Conservation (phyloP, 1,140 invertebrate species). For the Bilobella aurantiaca region DNA sequence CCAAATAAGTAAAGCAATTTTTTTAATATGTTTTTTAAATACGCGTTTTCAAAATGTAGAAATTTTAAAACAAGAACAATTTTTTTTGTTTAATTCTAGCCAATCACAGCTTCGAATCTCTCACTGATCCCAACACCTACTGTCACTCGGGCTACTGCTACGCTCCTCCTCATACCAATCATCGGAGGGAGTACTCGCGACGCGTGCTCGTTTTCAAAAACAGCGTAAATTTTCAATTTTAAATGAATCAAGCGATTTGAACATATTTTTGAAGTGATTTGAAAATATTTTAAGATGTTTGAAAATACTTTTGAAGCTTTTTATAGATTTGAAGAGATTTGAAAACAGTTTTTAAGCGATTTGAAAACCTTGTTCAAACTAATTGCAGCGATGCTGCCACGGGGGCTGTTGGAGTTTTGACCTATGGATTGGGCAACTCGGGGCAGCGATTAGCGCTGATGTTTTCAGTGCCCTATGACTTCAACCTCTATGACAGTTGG, state of each 20-base stretch:
- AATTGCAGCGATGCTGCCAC: conserved; percentile 14
- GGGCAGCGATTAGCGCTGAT: conserved; percentile 24
- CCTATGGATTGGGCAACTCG: conserved; percentile 19
- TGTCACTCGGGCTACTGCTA: conserved; percentile 21
- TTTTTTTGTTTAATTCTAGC: conserved; percentile 9
- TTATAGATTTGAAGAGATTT: too few relatives aligned
- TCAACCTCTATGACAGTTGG: conserved; percentile 22
- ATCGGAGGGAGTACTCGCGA: conserved; percentile 23
- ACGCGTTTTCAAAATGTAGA: background rate
- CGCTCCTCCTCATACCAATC: conserved; percentile 12
- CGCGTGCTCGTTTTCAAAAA: conserved; percentile 24
- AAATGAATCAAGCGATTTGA: too few relatives aligned
- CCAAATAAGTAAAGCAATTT: conserved; percentile 21
- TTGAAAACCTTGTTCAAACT: too few relatives aligned
- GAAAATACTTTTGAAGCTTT: too few relatives aligned
- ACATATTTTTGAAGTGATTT: too few relatives aligned
- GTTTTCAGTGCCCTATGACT: conserved; percentile 30
- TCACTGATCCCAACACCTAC: conserved; percentile 14
- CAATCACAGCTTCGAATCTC: conserved; percentile 12
- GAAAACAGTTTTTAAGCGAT: too few relatives aligned
- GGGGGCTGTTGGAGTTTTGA: conserved; percentile 23
- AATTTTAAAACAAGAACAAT: background rate
- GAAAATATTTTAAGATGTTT: too few relatives aligned
- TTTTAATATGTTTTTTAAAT: background rate
- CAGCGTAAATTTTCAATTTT: conserved; percentile 22